Base-by-base conservation (phyloP, 2,888 invertebrate species). In the Aelia acuminata region DNA sequence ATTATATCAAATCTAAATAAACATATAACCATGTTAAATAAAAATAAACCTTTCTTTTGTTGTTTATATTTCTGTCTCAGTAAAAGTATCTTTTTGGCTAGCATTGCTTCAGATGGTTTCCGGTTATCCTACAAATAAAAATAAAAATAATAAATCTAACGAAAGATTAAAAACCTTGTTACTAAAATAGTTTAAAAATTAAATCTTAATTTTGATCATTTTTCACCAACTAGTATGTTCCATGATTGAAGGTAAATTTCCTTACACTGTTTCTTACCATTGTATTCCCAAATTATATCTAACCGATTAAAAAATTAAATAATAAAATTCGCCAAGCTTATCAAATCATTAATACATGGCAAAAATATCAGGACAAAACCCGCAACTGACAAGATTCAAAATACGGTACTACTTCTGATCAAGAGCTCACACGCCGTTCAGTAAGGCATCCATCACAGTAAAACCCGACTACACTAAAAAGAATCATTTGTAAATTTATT, bases 21-120 rank as follows among this genome's bases (percentile, higher is more conserved):
- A 20, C 18, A 15, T 57, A 26, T 26, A 15, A 57, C 13, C 26
- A 57, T 26, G 15, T 20, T 70, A 35, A 70, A 18, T 35, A 70
- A 35, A 43, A 80, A 80, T 43, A 43, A 43, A 80, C 80, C 80
- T 80, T 47, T 80, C 7, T 80, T 80, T n/a, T 43, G 43, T 47
- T 47, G 39, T 80, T 43, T 80, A 43, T 35, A 47, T 8, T 43
- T 80, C 13, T 80, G 80, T 80, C 43, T 80, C 1, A 80, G 8
- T 22, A 47, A 13, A 13, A 43, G 39, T 80, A 80, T 80, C n/a
- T 80, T 43, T 47, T 35, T 80, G 43, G n/a, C n/a, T 13, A 80
- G 8, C 2, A n/a, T 13, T 39, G 80, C 43, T 80, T 80, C 80
- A 80, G 80, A 43, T 80, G 80, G 80, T 20, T 15, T 80, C 22